Percentiles rank a stretch among this genome's conserved stretches.
Conservation (phyloP, 2,888 invertebrate species). For the Loripinus fragilis region DNA sequence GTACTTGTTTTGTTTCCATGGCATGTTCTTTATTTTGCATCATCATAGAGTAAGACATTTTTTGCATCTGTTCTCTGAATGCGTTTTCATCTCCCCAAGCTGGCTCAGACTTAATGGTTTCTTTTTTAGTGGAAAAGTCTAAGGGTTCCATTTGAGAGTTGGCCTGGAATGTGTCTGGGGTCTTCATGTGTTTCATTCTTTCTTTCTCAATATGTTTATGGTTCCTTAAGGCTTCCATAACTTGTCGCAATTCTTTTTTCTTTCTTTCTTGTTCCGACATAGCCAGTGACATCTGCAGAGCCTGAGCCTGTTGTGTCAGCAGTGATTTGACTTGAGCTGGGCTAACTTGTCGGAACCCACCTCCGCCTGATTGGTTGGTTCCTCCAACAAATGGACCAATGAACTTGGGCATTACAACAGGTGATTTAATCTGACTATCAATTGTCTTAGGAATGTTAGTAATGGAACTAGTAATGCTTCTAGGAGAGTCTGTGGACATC, state of each 20-base stretch:
- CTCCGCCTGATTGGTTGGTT: slow-evolving; percentile 26
- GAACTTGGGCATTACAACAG: slow-evolving; percentile 70
- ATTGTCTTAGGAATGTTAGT: slow-evolving; percentile 15
- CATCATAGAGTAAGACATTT: slow-evolving; percentile 48
- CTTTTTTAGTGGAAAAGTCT: slow-evolving; percentile 52
- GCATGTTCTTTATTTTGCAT: slow-evolving; percentile 28
- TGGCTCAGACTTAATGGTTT: slow-evolving; percentile 55
- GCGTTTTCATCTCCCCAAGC: slow-evolving; percentile 55
- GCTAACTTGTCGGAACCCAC: neutral
- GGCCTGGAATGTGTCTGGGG: neutral
- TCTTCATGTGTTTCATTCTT: neutral
- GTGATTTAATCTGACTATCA: slow-evolving; percentile 33
- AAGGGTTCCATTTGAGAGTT: slow-evolving; percentile 9
- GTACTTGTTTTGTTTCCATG: slow-evolving; percentile 30
- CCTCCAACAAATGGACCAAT: slow-evolving; percentile 78
- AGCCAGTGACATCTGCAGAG: slow-evolving; percentile 43
- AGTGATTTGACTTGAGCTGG: slow-evolving; percentile 9
- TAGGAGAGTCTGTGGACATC: slow-evolving; percentile 33
- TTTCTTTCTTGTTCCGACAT: slow-evolving; percentile 22
- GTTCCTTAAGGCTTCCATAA: slow-evolving; percentile 14
- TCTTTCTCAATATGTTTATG: slow-evolving; percentile 5
- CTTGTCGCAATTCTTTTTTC: slow-evolving; percentile 12
- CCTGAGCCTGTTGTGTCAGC: neutral
- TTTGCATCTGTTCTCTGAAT: slow-evolving; percentile 49
- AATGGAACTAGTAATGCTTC: neutral